Conservation (phyloP, 1,140 invertebrate genomes). For the Venustaconcha ellipsiformis region DNA sequence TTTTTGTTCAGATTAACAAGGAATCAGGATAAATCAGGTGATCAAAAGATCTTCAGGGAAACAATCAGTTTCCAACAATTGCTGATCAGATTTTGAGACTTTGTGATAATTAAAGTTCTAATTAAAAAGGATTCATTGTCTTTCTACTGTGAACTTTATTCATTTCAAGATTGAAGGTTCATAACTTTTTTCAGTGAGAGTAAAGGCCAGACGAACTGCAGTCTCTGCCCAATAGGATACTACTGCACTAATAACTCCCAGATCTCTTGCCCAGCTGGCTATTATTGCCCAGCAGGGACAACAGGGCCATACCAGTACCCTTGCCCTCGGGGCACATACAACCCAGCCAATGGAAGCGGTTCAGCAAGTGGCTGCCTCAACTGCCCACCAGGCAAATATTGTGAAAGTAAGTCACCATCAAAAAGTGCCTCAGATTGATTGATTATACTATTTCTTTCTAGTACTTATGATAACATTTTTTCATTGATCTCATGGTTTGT, state of each 20-base stretch:
- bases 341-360: conserved; percentile 54
- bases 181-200: conserved; percentile 46
- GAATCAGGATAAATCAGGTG: too few relatives aligned
- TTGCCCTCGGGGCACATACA: conserved; percentile 62
- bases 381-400: conserved; percentile 62
- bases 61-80: too few relatives aligned
- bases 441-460: background rate
- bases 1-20: too few relatives aligned
- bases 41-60: too few relatives aligned
- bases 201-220: conserved; percentile 47
- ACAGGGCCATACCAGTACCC: conserved; percentile 52
- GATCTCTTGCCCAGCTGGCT: conserved; percentile 56
- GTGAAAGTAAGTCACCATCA: conserved; percentile 49
- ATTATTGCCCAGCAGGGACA: conserved; percentile 62
- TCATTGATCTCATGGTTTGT: background rate
- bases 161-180: too few relatives aligned
- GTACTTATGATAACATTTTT: background rate
- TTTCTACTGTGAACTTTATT: too few relatives aligned
- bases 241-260: conserved; percentile 56
- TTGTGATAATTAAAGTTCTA: too few relatives aligned
- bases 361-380: conserved; percentile 53
- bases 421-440: background rate
- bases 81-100: too few relatives aligned
- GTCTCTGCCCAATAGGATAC: conserved; percentile 58
- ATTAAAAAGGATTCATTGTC: too few relatives aligned